These are phyloP conservation scores for Mallotus villosus DNA, from an alignment of 2,797 vertebrate species.

Conservation along the genomic window DNA sequence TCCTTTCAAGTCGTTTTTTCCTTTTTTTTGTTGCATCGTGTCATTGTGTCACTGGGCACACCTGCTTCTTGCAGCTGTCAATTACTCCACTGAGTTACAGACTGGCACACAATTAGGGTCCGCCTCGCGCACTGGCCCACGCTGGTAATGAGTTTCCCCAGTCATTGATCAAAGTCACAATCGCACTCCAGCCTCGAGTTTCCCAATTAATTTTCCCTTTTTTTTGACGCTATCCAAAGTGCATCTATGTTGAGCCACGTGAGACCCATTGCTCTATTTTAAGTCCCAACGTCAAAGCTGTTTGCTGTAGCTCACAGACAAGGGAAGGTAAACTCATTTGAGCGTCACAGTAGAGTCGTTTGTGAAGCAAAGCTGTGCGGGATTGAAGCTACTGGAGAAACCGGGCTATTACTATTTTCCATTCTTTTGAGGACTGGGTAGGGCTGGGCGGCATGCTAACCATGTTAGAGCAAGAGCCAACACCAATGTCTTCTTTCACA, in stretches of 20 bases:
- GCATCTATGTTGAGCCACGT: constrained; percentile 43
- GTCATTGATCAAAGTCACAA: constrained; percentile 82
- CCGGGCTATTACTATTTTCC: background rate
- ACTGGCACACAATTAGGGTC: constrained; percentile 72
- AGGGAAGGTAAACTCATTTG: constrained; percentile 15
- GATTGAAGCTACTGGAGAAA: background rate
- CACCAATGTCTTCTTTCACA: background rate
- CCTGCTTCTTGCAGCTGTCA: constrained; percentile 79
- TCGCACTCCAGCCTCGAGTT: constrained; percentile 64
- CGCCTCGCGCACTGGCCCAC: constrained; percentile 60
- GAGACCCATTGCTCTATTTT: constrained; percentile 45
- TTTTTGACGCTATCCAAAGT: constrained; percentile 36
- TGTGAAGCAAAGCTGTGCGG: constrained; percentile 9
- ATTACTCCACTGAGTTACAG: constrained; percentile 71
- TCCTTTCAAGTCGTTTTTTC: constrained; percentile 30
- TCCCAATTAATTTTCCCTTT: constrained; percentile 66
- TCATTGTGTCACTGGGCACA: constrained; percentile 67
- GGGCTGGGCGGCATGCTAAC: background rate
- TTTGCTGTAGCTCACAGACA: constrained; percentile 8
- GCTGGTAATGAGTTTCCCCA: constrained; percentile 76
- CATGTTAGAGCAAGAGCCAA: background rate
- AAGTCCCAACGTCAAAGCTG: constrained; percentile 23
- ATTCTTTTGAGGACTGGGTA: background rate
- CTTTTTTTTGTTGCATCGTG: constrained; percentile 9
- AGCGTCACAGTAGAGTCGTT: constrained; percentile 6